Conservation (phyloP, 2,113 vertebrate species). For the Drymodes brunneopygia region DNA sequence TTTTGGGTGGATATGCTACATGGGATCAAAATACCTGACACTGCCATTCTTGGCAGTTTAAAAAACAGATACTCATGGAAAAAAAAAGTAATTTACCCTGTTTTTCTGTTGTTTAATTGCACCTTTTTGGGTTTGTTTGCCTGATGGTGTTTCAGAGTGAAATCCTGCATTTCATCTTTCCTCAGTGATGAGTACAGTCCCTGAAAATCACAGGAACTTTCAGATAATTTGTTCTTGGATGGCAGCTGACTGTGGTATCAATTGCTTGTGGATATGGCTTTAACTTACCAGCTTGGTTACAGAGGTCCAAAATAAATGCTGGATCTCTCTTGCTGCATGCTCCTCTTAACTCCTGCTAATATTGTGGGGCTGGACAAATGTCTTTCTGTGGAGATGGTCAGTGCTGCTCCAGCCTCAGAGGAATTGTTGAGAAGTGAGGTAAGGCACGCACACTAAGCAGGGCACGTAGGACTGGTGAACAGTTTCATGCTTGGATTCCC, state of each 20-base stretch:
- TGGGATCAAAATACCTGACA: not conserved
- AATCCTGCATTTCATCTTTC: not conserved
- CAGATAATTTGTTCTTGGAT: not conserved
- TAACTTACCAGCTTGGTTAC: not conserved
- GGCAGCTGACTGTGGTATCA: not conserved
- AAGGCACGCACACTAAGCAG: not conserved
- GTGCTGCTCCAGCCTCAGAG: not conserved
- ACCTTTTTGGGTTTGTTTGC: not conserved
- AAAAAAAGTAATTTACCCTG: not conserved
- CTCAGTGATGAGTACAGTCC: not conserved
- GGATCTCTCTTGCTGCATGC: not conserved
- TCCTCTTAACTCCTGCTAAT: not conserved
- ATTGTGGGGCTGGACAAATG: not conserved
- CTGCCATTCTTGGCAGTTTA: not conserved
- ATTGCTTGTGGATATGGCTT: not conserved
- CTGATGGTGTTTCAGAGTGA: not conserved
- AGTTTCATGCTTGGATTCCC: conserved; percentile 14
- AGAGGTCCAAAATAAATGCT: conserved; percentile 1
- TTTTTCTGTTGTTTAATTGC: not conserved
- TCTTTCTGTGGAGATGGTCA: not conserved
- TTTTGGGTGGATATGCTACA: not conserved
- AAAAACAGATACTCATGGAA: not conserved
- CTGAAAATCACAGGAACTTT: not conserved
- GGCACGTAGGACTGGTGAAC: not conserved
- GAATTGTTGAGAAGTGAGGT: conserved; percentile 44